Evolutionary conservation across 2,113 vertebrate genomes (phyloP).

Genomic region (Regulus satrapa): DNA sequence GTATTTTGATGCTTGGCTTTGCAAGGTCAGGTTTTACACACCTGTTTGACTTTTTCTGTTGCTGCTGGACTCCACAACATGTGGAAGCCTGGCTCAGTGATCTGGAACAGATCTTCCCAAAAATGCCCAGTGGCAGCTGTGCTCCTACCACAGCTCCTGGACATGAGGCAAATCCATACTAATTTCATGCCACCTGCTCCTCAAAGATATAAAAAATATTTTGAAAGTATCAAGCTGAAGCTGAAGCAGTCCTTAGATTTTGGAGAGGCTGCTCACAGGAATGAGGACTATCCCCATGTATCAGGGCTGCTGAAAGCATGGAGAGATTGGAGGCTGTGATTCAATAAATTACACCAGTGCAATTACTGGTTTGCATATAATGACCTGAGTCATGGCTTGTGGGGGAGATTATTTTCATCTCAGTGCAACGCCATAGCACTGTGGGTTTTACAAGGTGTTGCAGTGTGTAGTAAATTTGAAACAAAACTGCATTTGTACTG

Average conservation of each 20-base stretch:
- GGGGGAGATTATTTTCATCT: not conserved
- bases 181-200: not conserved
- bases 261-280: not conserved
- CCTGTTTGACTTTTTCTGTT: not conserved
- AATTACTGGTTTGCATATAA: constrained; percentile 9
- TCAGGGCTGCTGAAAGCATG: not conserved
- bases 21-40: not conserved
- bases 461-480: constrained; percentile 14
- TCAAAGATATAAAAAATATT: not conserved
- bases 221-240: not conserved
- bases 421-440: fast-evolving
- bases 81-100: not conserved
- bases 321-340: not conserved
- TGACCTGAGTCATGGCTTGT: not conserved
- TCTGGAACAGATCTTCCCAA: not conserved
- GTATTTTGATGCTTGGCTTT: not conserved
- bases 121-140: not conserved
- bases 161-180: not conserved
- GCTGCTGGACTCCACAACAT: not conserved
- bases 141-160: not conserved
- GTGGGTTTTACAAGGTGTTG: not conserved
- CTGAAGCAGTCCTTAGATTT: not conserved
- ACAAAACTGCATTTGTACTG: not conserved
- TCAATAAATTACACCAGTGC: not conserved
- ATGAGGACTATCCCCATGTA: not conserved